These are phyloP conservation scores for Pipistrellus pygmaeus DNA, from an alignment of 2,797 vertebrate species.

Conservation along the genomic window DNA sequence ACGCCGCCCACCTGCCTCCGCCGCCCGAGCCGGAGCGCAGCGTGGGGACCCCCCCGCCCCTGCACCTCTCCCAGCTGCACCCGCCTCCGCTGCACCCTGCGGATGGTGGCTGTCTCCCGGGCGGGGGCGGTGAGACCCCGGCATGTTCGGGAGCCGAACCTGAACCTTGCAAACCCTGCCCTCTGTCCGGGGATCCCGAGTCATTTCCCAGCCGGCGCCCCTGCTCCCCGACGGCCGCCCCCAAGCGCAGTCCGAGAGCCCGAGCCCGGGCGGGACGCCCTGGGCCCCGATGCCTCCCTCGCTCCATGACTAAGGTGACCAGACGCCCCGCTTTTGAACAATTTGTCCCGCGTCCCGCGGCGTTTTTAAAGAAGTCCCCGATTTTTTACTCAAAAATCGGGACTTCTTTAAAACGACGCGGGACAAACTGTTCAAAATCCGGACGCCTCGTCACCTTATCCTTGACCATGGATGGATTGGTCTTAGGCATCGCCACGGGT, in stretches of 20 bases:
- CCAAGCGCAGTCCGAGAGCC: neutral
- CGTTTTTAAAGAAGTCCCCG: no score
- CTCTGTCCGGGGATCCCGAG: fast-evolving
- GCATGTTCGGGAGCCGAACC: neutral
- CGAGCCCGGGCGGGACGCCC: neutral
- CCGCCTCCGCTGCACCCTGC: fast-evolving
- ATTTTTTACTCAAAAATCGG: no score
- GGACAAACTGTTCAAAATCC: no score
- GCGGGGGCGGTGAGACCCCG: no score
- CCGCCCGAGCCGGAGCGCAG: no score
- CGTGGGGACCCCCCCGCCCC: fast-evolving
- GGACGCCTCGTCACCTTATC: no score
- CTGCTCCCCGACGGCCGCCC: neutral
- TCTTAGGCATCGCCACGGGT: fast-evolving
- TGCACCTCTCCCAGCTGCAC: fast-evolving
- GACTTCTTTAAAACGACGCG: no score
- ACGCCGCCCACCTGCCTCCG: neutral
- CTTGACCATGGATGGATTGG: neutral
- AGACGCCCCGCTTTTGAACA: no score
- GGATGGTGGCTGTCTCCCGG: no score
- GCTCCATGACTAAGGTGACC: no score
- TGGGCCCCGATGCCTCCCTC: neutral
- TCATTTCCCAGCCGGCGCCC: fast-evolving
- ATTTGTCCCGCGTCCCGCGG: no score
- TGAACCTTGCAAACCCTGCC: neutral